These are phyloP conservation scores for Microtus richardsoni DNA, from an alignment of 2,113 vertebrate species.

Conservation along the genomic window DNA sequence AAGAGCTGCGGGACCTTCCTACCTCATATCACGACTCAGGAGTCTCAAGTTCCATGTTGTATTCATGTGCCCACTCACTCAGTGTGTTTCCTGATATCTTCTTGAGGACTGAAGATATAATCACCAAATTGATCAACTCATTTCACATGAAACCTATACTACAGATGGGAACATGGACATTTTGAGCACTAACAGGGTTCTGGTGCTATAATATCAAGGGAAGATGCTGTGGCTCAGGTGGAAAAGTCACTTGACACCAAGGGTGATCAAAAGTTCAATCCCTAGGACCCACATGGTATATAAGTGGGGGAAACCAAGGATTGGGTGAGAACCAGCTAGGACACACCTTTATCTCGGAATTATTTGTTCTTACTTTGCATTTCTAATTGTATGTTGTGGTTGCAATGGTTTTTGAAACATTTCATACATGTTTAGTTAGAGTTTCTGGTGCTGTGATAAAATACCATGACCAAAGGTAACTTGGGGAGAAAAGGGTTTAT, in stretches of 20 bases:
- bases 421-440: not conserved
- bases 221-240: not conserved
- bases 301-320: not conserved
- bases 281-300: not conserved
- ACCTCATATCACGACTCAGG: not conserved
- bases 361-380: not conserved
- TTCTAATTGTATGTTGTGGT: too few species aligned
- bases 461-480: not conserved
- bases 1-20: not conserved
- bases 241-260: not conserved
- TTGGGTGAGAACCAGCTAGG: not conserved
- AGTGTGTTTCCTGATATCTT: not conserved
- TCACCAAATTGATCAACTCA: not conserved
- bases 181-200: not conserved
- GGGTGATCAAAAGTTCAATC: not conserved
- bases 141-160: fast-evolving
- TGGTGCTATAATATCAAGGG: not conserved
- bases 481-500: not conserved
- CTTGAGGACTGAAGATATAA: too few species aligned
- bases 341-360: fast-evolving
- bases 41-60: not conserved
- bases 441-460: not conserved
- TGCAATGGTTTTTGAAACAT: too few species aligned
- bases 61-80: not conserved
- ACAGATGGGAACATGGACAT: not conserved